Conservation (phyloP, 2,888 invertebrate species). For the Kuschelorhynchus macadamiae region DNA sequence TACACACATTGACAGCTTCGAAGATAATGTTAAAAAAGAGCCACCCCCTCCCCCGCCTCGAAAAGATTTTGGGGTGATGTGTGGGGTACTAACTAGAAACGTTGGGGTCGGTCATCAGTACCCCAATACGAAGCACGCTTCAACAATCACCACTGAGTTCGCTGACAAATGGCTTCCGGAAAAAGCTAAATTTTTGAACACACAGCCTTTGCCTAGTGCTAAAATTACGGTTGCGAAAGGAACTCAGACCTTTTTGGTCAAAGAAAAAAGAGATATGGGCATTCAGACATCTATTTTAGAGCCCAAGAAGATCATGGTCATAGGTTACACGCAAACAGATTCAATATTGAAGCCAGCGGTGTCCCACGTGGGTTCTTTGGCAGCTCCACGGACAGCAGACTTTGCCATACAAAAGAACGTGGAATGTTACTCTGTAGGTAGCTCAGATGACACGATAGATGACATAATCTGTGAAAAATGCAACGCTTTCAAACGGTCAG, state of each 20-base stretch:
- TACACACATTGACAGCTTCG: constrained; percentile 58
- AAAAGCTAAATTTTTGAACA: constrained; percentile 62
- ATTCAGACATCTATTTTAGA: constrained; percentile 57
- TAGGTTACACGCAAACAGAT: constrained; percentile 58
- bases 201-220: constrained; percentile 47
- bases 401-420: constrained; percentile 65
- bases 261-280: constrained; percentile 55
- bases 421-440: constrained; percentile 70
- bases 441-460: constrained; percentile 70
- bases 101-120: constrained; percentile 71
- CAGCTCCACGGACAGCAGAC: constrained; percentile 64
- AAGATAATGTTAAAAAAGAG: constrained; percentile 52
- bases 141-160: constrained; percentile 61
- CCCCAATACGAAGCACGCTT: constrained; percentile 64
- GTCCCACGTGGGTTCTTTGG: constrained; percentile 45
- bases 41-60: constrained; percentile 61
- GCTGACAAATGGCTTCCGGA: constrained; percentile 65
- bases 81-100: constrained; percentile 75
- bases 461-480: constrained; percentile 72
- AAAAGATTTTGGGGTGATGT: constrained; percentile 79
- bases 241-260: constrained; percentile 59
- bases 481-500: constrained; percentile 66
- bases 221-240: constrained; percentile 55
- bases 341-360: constrained; percentile 42
- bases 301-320: constrained; percentile 42